A percentile compares a stretch with the other conserved stretches of the same genome.
Conservation (phyloP, 1,140 invertebrate species). For the Brachionus koreanus region DNA sequence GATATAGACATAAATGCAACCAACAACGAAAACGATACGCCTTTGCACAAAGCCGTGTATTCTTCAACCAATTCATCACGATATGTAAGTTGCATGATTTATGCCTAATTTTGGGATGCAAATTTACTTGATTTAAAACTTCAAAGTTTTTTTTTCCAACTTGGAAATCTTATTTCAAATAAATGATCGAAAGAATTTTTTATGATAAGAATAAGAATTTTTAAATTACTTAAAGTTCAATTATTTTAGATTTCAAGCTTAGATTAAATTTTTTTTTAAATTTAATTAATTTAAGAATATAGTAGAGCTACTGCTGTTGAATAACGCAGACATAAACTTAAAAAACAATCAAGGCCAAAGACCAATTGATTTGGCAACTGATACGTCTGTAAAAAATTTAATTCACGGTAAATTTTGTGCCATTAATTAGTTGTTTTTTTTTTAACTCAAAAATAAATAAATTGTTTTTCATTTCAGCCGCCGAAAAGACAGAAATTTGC, state of each 20-base stretch:
- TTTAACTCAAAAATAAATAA: background rate
- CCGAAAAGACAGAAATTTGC: conserved; percentile 62
- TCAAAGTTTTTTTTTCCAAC: background rate
- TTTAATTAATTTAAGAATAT: conserved; percentile 53
- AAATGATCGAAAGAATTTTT: conserved; percentile 9
- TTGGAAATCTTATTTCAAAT: background rate
- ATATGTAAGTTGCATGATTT: conserved; percentile 37
- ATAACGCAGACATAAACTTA: conserved; percentile 59
- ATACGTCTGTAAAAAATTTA: conserved; percentile 62
- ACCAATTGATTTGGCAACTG: conserved; percentile 62
- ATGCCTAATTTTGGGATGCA: conserved; percentile 47
- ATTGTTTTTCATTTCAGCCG: conserved; percentile 57
- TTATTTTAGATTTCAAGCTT: conserved; percentile 47
- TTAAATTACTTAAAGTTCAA: background rate
- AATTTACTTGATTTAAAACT: background rate
- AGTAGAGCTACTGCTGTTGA: conserved; percentile 57
- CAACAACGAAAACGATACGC: conserved; percentile 60
- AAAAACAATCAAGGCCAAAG: conserved; percentile 66
- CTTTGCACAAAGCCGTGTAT: conserved; percentile 61
- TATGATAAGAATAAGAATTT: conserved; percentile 17
- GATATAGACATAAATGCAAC: conserved; percentile 59
- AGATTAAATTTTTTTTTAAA: conserved; percentile 24
- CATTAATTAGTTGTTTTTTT: background rate
- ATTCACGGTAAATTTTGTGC: conserved; percentile 57
- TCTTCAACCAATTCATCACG: conserved; percentile 51